Conservation (phyloP, 2,888 invertebrate species). For the Disparrhopalites patrizii region DNA sequence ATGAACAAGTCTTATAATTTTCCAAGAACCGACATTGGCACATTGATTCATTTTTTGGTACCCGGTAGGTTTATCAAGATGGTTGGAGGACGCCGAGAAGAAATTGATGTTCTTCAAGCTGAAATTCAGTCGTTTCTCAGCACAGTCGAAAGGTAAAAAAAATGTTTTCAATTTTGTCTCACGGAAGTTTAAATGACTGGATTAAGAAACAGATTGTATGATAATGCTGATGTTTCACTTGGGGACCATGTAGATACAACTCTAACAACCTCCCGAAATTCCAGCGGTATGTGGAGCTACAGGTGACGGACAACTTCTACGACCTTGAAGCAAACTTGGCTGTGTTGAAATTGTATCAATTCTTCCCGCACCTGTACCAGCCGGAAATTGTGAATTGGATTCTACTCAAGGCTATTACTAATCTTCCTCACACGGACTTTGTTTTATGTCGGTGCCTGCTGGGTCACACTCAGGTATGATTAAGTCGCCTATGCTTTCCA, state of each 20-base stretch:
- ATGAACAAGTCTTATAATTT: too few species aligned
- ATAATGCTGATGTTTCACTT: too few species aligned
- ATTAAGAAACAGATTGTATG: too few species aligned
- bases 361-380: conserved; percentile 84
- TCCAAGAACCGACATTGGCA: too few species aligned
- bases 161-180: neutral
- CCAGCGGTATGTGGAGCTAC: conserved; percentile 88
- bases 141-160: conserved; percentile 42
- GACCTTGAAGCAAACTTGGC: conserved; percentile 97
- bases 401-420: conserved; percentile 90
- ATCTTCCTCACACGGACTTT: conserved; percentile 96
- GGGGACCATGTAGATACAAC: conserved; percentile 90
- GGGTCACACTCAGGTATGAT: conserved; percentile 65
- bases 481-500: too few species aligned
- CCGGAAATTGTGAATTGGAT: conserved; percentile 81
- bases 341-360: conserved; percentile 93
- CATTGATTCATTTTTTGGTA: too few species aligned
- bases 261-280: conserved; percentile 87
- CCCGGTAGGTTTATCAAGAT: too few species aligned
- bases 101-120: conserved; percentile 33
- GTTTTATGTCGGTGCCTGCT: conserved; percentile 95
- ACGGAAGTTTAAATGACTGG: neutral
- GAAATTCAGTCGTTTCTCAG: conserved; percentile 36
- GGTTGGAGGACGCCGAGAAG: conserved; percentile 38
- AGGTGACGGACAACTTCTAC: conserved; percentile 88